Evolutionary conservation across 1,140 invertebrate species (phyloP).

Genomic region (Formica selysi): DNA sequence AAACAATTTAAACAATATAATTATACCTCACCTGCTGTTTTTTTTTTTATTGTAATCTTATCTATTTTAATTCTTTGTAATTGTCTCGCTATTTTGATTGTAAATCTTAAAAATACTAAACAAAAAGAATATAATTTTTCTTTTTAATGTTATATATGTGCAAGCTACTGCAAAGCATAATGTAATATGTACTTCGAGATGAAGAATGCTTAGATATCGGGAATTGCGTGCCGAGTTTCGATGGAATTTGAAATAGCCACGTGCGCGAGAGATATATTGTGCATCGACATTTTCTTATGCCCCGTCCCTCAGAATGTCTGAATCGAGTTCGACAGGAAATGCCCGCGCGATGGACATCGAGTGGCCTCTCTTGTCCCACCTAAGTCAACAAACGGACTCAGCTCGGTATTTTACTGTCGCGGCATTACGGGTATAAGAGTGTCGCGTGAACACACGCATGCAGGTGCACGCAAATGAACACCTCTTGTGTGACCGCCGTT

Average conservation of each 20-base stretch:
- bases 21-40: not conserved
- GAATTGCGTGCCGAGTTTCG: not conserved
- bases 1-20: not conserved
- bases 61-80: not conserved
- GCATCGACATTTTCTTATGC: constrained; percentile 45
- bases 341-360: constrained; percentile 69
- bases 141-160: too few relatives aligned
- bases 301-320: constrained; percentile 56
- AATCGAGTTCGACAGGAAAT: constrained; percentile 65
- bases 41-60: too few relatives aligned
- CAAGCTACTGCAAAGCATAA: not conserved
- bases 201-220: not conserved
- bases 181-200: not conserved
- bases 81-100: not conserved
- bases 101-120: not conserved
- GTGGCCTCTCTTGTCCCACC: constrained; percentile 72
- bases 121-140: too few relatives aligned
- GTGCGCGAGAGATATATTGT: constrained; percentile 9
- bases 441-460: constrained; percentile 59
- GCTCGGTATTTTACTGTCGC: constrained; percentile 69
- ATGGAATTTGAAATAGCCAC: not conserved
- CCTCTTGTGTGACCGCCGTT: not conserved
- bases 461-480: constrained; percentile 70
- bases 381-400: constrained; percentile 69
- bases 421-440: constrained; percentile 65